Evolutionary conservation across 2,888 invertebrate genomes (phyloP).

Genomic region (Parthenolecanium corni): DNA sequence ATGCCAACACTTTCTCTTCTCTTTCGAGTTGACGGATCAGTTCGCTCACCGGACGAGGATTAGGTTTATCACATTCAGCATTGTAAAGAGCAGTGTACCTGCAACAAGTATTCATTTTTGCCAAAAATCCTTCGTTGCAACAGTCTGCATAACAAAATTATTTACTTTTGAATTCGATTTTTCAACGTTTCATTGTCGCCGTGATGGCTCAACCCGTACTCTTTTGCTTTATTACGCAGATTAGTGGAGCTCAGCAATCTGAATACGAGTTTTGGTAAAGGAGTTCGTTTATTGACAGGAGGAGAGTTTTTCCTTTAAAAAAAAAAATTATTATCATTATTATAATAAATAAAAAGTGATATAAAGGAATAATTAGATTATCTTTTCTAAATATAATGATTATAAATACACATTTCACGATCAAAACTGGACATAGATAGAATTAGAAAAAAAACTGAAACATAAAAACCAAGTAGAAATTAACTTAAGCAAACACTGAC

Average conservation of each 20-base stretch:
- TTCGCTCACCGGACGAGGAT: constrained; percentile 40
- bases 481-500: too few relatives aligned
- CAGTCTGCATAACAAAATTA: neutral
- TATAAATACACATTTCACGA: too few relatives aligned
- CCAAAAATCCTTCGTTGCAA: neutral
- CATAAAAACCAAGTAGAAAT: too few relatives aligned
- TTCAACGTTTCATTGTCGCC: constrained; percentile 40
- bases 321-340: neutral
- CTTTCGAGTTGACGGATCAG: constrained; percentile 39
- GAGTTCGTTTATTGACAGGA: constrained; percentile 37
- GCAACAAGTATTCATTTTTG: neutral
- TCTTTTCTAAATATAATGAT: too few relatives aligned
- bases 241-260: constrained; percentile 42
- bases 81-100: constrained; percentile 40
- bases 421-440: too few relatives aligned
- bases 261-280: constrained; percentile 43
- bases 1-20: constrained; percentile 39
- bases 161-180: constrained; percentile 14
- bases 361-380: too few relatives aligned
- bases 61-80: constrained; percentile 42
- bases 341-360: neutral
- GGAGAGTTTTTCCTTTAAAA: neutral
- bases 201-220: constrained; percentile 40
- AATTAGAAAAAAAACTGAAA: too few relatives aligned
- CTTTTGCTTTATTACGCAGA: constrained; percentile 41